Conservation (phyloP, 2,797 vertebrate species). For the Pelodytes ibericus region DNA sequence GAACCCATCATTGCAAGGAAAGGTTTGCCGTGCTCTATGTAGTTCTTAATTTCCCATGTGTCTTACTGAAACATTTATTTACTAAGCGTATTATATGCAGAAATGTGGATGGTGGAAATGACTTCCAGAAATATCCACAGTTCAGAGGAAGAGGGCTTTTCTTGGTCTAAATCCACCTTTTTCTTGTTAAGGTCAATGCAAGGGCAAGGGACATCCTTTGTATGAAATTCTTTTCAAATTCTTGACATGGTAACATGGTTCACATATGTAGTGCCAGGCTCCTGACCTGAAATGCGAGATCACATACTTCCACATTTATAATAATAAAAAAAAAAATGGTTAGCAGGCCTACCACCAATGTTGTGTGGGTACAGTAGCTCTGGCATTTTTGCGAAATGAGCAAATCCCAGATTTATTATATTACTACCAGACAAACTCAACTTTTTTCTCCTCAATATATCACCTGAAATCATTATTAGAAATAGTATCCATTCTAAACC, state of each 20-base stretch:
- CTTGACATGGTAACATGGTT: slow-evolving; percentile 25
- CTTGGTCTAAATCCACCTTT: neutral
- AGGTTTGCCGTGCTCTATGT: no score
- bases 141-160: neutral
- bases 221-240: slow-evolving; percentile 40
- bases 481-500: neutral
- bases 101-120: neutral
- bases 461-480: slow-evolving; percentile 27
- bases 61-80: neutral
- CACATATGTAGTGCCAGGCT: slow-evolving; percentile 21
- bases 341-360: neutral
- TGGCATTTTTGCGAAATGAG: slow-evolving; percentile 2
- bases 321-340: slow-evolving; percentile 9
- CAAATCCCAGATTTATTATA: slow-evolving; percentile 9
- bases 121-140: slow-evolving; percentile 9
- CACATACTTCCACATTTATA: slow-evolving; percentile 24
- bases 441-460: slow-evolving; percentile 4
- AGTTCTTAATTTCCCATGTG: neutral
- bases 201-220: slow-evolving; percentile 35
- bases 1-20: no score
- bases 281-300: slow-evolving; percentile 6
- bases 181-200: slow-evolving; percentile 13
- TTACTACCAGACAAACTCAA: neutral
- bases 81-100: neutral
- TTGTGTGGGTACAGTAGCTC: slow-evolving; percentile 7